Evolutionary conservation across 2,113 vertebrate genomes (phyloP), one percentile per base, ranked within the genome.

Genomic region (Sphyrna mokarran): DNA sequence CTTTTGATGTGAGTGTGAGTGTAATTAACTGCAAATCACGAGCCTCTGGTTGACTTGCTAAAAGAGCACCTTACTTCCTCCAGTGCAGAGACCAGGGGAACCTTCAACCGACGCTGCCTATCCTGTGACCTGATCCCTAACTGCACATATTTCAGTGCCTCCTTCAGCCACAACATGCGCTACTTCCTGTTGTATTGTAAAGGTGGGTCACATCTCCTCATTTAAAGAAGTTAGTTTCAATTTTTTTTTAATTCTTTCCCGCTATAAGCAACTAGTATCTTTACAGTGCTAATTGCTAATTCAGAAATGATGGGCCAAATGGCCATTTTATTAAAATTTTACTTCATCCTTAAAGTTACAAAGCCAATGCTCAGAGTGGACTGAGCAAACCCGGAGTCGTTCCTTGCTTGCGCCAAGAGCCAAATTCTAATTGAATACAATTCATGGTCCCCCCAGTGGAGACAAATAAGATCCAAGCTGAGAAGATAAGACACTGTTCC

Each of bases 51-150:
- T 54, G 11, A 90, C 9, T 40, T 94, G 66, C 94, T 95, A 95
- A 95, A 48, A 48, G 48, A 43, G 26, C 37, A 69, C 33, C 40
- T 48, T 97, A 95, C 96, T 96, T 90, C 96, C 97, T 96, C 6
- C 96, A 99, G 99, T 0, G 98, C 98, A 16, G 98, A 98, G 98
- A 99, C 99, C 0, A 98, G 98, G 13, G 98, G 98, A 3, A 98
- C 97, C 43, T 99, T 99, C 97, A 99, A 99, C 97, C 97, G 99
- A 0, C 98, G 97, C 96, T 99, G 99, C 96, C 97, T 99, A 96
- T 98, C 99, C 0, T 99, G 99, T 18, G 97, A 98, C 91, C 96
- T 99, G 97, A 76, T 98, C 83, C 98, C 98, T 80, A 97, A 98
- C 96, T 99, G 99, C 33, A 98, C 98, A 80, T 99, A 98, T 85